phyloP scores from a whole-genome alignment of 1,140 invertebrate species.

The Steinernema khuongi region DNA sequence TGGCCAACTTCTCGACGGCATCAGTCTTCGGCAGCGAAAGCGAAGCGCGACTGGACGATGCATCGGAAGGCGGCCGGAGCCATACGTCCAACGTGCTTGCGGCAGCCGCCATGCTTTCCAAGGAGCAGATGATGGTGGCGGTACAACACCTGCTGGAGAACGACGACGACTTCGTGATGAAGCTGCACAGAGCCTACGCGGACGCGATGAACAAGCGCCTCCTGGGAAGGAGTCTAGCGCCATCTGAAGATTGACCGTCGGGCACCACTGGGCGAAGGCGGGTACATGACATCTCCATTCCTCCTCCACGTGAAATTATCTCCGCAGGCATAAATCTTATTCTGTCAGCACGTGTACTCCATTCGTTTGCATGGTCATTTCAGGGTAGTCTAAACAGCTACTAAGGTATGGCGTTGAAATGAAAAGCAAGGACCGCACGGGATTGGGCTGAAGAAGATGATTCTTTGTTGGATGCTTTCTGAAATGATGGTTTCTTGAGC shows the following conservation, averaged over 20 bases:
- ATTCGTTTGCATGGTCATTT: no score
- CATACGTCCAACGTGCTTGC: neutral
- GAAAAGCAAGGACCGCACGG: no score
- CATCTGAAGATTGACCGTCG: neutral
- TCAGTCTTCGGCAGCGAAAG: neutral
- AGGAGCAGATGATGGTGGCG: neutral
- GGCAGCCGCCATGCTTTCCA: neutral
- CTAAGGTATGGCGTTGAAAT: no score
- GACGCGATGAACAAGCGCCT: neutral
- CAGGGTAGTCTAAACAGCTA: no score
- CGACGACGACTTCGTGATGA: neutral
- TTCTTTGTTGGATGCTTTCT: no score
- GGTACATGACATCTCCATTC: no score
- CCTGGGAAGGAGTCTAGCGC: neutral
- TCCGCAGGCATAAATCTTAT: no score
- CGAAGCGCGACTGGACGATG: neutral
- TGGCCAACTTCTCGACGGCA: slow-evolving; percentile 1
- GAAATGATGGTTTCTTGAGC: no score
- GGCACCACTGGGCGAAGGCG: no score
- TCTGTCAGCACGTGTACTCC: no score
- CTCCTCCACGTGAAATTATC: no score
- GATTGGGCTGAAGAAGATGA: no score
- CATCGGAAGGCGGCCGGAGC: neutral
- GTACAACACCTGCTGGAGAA: neutral
- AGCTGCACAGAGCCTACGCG: neutral